These are phyloP conservation scores for Sphenodon punctatus DNA, from an alignment of 2,797 vertebrate genomes.

Conservation along the genomic window DNA sequence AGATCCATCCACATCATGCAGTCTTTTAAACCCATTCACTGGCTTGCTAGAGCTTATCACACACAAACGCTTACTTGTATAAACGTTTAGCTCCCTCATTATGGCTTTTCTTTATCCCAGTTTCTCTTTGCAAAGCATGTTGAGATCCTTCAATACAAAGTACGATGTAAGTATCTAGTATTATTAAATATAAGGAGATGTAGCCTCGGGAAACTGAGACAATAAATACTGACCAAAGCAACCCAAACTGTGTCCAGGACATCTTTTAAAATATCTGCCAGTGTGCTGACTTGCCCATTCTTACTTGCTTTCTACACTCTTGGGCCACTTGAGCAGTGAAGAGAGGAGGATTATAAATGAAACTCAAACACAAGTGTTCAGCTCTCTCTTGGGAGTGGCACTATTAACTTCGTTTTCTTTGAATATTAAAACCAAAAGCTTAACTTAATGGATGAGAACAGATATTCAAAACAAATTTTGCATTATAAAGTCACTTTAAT, in stretches of 20 bases:
- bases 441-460: constrained; percentile 39
- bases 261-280: neutral
- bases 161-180: neutral
- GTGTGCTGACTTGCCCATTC: neutral
- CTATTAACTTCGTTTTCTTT: neutral
- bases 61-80: too few relatives aligned
- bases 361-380: neutral
- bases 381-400: neutral
- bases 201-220: neutral
- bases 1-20: too few relatives aligned
- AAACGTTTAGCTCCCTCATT: too few relatives aligned
- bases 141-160: neutral
- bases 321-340: neutral
- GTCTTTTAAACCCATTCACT: too few relatives aligned
- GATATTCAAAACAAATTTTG: constrained; percentile 32
- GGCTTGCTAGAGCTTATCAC: too few relatives aligned
- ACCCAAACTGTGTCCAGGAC: too few relatives aligned
- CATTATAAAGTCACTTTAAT: constrained; percentile 20
- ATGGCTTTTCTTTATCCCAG: neutral
- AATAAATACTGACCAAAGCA: too few relatives aligned
- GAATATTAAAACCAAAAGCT: constrained; percentile 33
- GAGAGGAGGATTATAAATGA: constrained; percentile 2
- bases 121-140: neutral
- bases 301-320: rapidly evolving
- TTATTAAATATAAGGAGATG: neutral